Conservation (phyloP, 2,888 invertebrate species). For the Tribolium freemani region DNA sequence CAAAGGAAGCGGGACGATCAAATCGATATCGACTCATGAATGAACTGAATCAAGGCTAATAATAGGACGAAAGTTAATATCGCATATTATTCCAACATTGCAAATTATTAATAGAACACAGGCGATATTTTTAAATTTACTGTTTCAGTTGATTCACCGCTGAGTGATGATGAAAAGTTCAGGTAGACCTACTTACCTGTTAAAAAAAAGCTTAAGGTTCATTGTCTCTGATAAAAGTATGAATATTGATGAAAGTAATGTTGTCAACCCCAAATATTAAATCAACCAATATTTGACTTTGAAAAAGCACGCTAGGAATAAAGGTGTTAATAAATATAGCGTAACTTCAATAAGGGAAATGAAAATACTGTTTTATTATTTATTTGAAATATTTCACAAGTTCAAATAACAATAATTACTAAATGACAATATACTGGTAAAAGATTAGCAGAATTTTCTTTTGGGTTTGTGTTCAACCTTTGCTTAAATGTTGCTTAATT, state of each 20-base stretch:
- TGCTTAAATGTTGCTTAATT: too few species aligned
- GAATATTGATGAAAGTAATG: background rate
- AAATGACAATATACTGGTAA: too few species aligned
- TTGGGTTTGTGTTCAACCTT: too few species aligned
- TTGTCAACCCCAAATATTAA: background rate
- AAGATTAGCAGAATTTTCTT: too few species aligned
- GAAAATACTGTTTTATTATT: background rate
- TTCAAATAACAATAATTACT: too few species aligned
- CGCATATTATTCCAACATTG: constrained; percentile 13
- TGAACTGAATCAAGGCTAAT: constrained; percentile 31
- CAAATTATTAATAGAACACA: constrained; percentile 7
- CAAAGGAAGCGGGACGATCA: constrained; percentile 14
- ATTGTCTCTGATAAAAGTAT: background rate
- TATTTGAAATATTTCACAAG: too few species aligned
- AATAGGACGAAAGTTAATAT: constrained; percentile 34
- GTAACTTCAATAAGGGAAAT: background rate
- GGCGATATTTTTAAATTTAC: constrained; percentile 14
- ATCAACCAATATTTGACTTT: background rate
- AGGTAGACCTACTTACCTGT: background rate
- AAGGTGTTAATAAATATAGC: background rate
- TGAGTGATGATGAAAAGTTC: background rate
- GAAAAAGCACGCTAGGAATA: background rate
- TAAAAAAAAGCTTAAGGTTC: background rate
- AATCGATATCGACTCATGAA: constrained; percentile 24
- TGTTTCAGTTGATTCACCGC: background rate